Conservation (phyloP, 2,797 vertebrate genomes). For the Sciaenops ocellatus region DNA sequence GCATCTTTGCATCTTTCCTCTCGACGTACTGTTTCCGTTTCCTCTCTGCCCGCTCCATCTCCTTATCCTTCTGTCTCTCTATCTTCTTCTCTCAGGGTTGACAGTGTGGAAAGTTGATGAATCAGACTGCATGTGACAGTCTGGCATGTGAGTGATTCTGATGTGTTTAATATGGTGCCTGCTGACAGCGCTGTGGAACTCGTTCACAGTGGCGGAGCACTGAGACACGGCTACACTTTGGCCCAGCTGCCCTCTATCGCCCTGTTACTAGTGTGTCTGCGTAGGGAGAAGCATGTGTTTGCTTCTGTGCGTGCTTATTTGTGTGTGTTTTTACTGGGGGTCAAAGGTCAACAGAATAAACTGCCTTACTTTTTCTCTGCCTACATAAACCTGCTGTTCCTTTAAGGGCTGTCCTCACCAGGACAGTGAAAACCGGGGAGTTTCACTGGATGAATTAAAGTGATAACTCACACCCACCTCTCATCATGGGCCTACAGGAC, state of each 20-base stretch:
- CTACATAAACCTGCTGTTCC: slow-evolving; percentile 23
- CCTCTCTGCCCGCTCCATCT: background rate
- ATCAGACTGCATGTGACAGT: slow-evolving; percentile 73
- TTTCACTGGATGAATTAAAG: slow-evolving; percentile 14
- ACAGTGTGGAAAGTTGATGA: slow-evolving; percentile 72
- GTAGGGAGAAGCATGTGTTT: slow-evolving; percentile 14
- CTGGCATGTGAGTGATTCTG: slow-evolving; percentile 68
- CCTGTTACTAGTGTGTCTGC: background rate
- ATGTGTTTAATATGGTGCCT: slow-evolving; percentile 72
- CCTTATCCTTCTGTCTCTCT: slow-evolving; percentile 36
- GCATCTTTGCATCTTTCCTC: slow-evolving; percentile 18
- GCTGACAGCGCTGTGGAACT: slow-evolving; percentile 61
- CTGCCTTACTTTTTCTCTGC: slow-evolving; percentile 20
- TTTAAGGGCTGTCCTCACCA: slow-evolving; percentile 23
- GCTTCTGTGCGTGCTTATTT: background rate
- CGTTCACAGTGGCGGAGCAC: slow-evolving; percentile 48
- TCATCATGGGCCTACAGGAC: background rate
- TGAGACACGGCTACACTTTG: slow-evolving; percentile 43
- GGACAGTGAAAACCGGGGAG: background rate
- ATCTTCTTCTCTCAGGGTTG: slow-evolving; percentile 54
- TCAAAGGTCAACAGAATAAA: slow-evolving; percentile 47
- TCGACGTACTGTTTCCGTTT: slow-evolving; percentile 4
- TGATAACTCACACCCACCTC: background rate
- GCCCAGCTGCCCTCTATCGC: slow-evolving; percentile 27
- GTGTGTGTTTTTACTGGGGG: slow-evolving; percentile 7